Evolutionary conservation across 2,888 invertebrate genomes (phyloP), one percentile per base, ranked within the genome.

Genomic region (Eupithecia abbreviata): DNA sequence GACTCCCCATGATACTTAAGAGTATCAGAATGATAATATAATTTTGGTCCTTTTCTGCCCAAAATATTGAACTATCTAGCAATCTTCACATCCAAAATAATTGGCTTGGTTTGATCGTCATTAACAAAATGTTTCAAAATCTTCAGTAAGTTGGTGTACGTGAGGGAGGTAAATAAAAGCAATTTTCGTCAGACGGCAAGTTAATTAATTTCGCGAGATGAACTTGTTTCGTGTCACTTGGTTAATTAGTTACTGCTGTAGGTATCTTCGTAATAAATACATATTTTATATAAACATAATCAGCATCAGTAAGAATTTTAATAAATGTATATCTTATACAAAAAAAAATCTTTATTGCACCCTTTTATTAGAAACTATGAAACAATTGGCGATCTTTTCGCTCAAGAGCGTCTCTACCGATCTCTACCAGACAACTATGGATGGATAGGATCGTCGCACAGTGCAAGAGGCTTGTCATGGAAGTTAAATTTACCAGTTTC

Each of bases 231-330:
- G 82, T 85, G 82, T 81, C 83, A 80, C 81, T 77, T 73, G 68
- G 72, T 82, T 85, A 84, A 85, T 86, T 85, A 84, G 84, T 85
- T 82, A 82, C 81, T 73, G 80, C 73, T 75, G 18, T 58, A n/a
- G 58, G 18, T 58, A 80, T 71, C 81, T 79, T 70, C 62, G 70
- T 71, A 15, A 58, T 18, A 58, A 4, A 18, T 58, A 58, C 1
- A 0, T 58, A 18, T 58, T 30, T 30, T 9, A 18, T n/a, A 15
- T 3, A 6, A 55, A 55, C n/a, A n/a, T n/a, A n/a, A 55, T 51
- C 4, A 15, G 13, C 15, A 51, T 15, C 4, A n/a, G n/a, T n/a
- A 55, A n/a, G 6, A 55, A n/a, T 2, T 55, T 6, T 10, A 13
- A 55, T n/a, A 12, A 12, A 13, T 13, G 1, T 13, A 30, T 30